These are phyloP conservation scores for Cecropterus lyciades DNA, from an alignment of 1,140 invertebrate genomes.

Conservation along the genomic window DNA sequence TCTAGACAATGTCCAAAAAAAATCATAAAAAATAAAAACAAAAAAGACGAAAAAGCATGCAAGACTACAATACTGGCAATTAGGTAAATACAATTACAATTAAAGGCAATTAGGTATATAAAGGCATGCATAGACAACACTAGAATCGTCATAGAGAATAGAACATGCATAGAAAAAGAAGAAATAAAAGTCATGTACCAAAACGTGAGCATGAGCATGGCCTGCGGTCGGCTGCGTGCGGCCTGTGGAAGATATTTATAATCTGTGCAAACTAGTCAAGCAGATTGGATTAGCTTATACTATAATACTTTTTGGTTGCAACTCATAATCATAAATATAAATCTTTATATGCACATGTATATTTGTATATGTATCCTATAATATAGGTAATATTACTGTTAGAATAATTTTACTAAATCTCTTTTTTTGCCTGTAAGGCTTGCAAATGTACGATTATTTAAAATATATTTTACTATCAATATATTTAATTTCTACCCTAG, in stretches of 20 bases:
- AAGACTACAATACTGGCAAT: slow-evolving; percentile 3
- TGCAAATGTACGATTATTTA: too few species aligned
- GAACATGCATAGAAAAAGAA: slow-evolving; percentile 47
- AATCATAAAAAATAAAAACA: not conserved
- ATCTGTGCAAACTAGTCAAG: slow-evolving; percentile 68
- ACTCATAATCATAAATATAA: too few species aligned
- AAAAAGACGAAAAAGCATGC: not conserved
- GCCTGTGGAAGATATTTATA: slow-evolving; percentile 61
- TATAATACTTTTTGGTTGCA: slow-evolving; percentile 5
- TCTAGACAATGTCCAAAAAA: too few species aligned
- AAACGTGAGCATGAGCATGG: slow-evolving; percentile 53
- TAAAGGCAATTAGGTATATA: slow-evolving; percentile 9
- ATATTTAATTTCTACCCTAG: too few species aligned
- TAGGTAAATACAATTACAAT: slow-evolving; percentile 10
- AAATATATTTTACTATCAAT: too few species aligned
- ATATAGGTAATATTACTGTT: too few species aligned
- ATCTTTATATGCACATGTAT: too few species aligned
- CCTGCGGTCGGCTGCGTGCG: slow-evolving; percentile 49
- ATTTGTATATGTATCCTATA: too few species aligned
- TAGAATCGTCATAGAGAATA: not conserved
- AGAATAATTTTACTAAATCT: too few species aligned
- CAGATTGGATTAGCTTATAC: slow-evolving; percentile 35
- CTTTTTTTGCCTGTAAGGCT: too few species aligned
- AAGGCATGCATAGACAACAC: slow-evolving; percentile 23
- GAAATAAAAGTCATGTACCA: slow-evolving; percentile 61